Evolutionary conservation across 1,140 invertebrate genomes (phyloP), one percentile per base, ranked within the genome.

Genomic region (Tenebrio molitor): DNA sequence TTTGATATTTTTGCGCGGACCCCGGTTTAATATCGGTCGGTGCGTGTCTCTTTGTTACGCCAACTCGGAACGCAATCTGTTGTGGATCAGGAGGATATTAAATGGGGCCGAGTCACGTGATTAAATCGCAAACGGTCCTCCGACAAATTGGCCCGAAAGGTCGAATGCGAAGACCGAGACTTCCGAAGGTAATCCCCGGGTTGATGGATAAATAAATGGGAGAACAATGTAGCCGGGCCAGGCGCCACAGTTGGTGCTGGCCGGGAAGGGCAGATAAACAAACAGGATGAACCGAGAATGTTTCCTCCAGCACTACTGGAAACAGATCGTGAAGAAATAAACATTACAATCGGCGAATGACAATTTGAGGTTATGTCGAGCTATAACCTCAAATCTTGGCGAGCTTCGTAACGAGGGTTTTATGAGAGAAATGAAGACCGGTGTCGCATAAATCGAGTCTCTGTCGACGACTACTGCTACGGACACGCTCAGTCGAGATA

Each of bases 1-100:
- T 58, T 36, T 66, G 58, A 44, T 71, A 66, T 71, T 64, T 71
- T 71, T 58, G 46, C 14, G 17, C 21, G 14, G 42, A 29, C 25
- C 42, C 15, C 3, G 16, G 16, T 15, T 44, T 14, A 19, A 50
- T 19, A 50, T 58, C 50, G 12, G 6, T 4, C 12, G 12, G 21
- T 58, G 50, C 25, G 23, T 58, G 23, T 25, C 50, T 8, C 44
- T 50, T 50, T 29, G 25, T 29, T 29, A 4, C 36, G 36, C 12
- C n/a, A n/a, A n/a, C n/a, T n/a, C n/a, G 36, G n/a, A 39, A 39
- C 36, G 36, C 36, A 39, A 39, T 39, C 36, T 8, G 12, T 39
- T 12, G 4, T 2, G 36, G 36, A 39, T 39, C 12, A 39, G 36
- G 36, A 7, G 2, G 5, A n/a, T 39, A 39, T 39, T 39, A 39